These are phyloP conservation scores for Thamnophis elegans DNA, from an alignment of 2,797 vertebrate genomes.

Conservation along the genomic window DNA sequence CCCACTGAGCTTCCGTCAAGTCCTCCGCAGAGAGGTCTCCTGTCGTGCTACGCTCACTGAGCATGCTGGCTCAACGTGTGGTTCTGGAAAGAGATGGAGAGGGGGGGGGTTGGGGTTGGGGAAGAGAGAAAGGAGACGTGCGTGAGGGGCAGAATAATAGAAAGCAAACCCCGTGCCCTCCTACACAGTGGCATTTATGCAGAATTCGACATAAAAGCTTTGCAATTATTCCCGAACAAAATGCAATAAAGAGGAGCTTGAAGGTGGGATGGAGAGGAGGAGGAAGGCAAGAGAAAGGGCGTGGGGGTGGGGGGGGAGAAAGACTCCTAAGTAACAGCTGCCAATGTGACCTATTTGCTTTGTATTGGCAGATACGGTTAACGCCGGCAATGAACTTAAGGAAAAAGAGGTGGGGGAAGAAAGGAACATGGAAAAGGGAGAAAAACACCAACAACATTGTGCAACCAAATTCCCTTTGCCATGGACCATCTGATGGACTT, in stretches of 20 bases:
- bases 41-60: conserved; percentile 95
- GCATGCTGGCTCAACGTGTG: conserved; percentile 99
- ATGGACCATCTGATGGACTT: conserved; percentile 47
- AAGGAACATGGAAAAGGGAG: not conserved
- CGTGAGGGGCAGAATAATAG: conserved; percentile 97
- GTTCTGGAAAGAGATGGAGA: conserved; percentile 88
- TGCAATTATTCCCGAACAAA: conserved; percentile 74
- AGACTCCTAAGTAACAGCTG: conserved; percentile 74
- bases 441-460: not conserved
- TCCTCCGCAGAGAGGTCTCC: conserved; percentile 96
- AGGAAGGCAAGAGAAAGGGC: not conserved
- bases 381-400: conserved; percentile 67
- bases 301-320: conserved; percentile 38
- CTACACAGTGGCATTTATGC: conserved; percentile 75
- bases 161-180: conserved; percentile 85
- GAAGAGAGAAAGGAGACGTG: conserved; percentile 90
- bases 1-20: conserved; percentile 91
- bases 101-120: conserved; percentile 52
- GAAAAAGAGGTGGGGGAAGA: not conserved
- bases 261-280: not conserved
- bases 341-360: conserved; percentile 69
- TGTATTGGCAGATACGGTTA: conserved; percentile 66
- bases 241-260: conserved; percentile 57
- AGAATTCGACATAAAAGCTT: conserved; percentile 71
- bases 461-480: conserved; percentile 49